Conservation (phyloP, 2,888 invertebrate genomes). For the Drosophila helvetica region DNA sequence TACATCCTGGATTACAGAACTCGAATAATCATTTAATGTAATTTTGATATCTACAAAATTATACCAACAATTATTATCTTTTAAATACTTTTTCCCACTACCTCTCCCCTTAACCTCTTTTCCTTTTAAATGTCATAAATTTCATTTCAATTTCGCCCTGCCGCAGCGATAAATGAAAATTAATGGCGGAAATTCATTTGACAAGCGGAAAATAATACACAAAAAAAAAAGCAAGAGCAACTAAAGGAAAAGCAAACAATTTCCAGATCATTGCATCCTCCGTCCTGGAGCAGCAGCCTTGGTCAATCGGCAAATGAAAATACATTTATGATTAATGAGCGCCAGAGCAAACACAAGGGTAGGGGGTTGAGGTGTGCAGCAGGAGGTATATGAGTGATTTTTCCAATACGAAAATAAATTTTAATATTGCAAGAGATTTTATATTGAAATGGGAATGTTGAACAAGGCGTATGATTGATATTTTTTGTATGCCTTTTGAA, state of each 20-base stretch:
- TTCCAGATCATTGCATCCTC: slow-evolving; percentile 62
- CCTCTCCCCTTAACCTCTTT: neutral
- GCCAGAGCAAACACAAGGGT: neutral
- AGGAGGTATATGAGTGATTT: slow-evolving; percentile 14
- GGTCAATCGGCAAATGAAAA: slow-evolving; percentile 28
- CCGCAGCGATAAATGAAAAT: slow-evolving; percentile 60
- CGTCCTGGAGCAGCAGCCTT: slow-evolving; percentile 1
- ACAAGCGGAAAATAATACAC: slow-evolving; percentile 27
- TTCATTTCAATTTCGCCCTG: slow-evolving; percentile 14
- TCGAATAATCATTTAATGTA: neutral
- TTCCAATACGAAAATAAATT: slow-evolving; percentile 20
- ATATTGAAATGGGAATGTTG: neutral
- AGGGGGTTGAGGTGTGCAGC: neutral
- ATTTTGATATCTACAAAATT: neutral
- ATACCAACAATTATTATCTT: neutral
- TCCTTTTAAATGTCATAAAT: slow-evolving; percentile 16
- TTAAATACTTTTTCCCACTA: neutral
- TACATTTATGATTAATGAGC: slow-evolving; percentile 68
- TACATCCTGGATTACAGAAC: neutral
- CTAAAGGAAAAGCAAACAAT: slow-evolving; percentile 43
- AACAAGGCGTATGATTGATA: slow-evolving; percentile 48
- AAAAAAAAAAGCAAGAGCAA: neutral
- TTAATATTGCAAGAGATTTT: neutral
- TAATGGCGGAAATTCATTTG: slow-evolving; percentile 59
- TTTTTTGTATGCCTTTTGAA: neutral